Conservation (phyloP, 2,888 invertebrate genomes). For the Tetragonisca angustula region DNA sequence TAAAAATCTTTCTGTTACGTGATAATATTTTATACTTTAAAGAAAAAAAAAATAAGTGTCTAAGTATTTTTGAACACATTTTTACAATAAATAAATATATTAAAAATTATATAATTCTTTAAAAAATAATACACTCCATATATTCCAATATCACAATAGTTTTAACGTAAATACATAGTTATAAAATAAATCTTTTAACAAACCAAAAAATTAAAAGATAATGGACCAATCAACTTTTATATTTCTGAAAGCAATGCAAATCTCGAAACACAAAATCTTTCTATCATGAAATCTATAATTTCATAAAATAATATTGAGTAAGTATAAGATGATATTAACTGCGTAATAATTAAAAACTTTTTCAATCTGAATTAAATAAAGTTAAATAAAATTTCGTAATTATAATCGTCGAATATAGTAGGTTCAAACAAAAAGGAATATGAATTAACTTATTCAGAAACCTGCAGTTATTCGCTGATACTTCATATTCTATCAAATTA, state of each 20-base stretch:
- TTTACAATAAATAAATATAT: too few species aligned
- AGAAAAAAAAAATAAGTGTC: too few species aligned
- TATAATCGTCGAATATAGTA: constrained; percentile 3
- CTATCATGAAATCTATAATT: not conserved
- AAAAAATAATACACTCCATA: too few species aligned
- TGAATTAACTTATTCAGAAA: constrained; percentile 13
- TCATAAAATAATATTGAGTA: not conserved
- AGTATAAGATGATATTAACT: not conserved
- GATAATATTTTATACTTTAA: too few species aligned
- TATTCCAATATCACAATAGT: too few species aligned
- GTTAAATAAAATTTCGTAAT: not conserved
- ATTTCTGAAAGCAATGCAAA: not conserved
- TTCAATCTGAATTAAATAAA: constrained; percentile 22
- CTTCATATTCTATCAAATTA: constrained; percentile 13
- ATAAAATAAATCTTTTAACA: not conserved
- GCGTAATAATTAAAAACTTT: not conserved
- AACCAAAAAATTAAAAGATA: not conserved
- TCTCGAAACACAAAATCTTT: not conserved
- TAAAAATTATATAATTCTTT: too few species aligned
- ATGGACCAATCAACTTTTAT: not conserved
- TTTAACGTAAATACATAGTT: not conserved
- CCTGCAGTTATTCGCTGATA: not conserved
- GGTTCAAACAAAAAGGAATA: not conserved
- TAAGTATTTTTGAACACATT: too few species aligned
- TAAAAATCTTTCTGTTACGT: too few species aligned